Percentiles rank a stretch among this genome's conserved stretches.
These are phyloP conservation scores for Tinamus major DNA, from an alignment of 2,797 vertebrate genomes.

Conservation along the genomic window DNA sequence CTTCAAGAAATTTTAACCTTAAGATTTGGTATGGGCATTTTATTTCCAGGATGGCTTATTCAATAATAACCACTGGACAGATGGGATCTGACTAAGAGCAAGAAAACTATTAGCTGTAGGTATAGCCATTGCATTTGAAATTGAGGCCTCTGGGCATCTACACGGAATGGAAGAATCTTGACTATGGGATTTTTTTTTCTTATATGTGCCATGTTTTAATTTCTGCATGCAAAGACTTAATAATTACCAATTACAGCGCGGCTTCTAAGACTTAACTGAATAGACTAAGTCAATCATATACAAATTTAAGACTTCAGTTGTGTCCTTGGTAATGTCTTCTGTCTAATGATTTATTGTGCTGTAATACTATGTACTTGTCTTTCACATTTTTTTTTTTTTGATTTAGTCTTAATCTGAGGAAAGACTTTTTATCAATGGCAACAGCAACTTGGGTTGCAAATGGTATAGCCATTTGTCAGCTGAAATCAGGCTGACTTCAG, in stretches of 20 bases:
- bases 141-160: neutral
- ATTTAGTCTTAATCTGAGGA: neutral
- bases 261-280: neutral
- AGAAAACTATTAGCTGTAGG: constrained; percentile 19
- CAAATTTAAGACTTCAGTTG: neutral
- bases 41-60: neutral
- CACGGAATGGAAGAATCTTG: neutral
- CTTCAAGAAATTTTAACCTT: neutral
- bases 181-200: neutral
- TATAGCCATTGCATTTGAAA: neutral
- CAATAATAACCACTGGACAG: neutral
- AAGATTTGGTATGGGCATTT: neutral
- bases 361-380: neutral
- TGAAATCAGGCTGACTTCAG: neutral
- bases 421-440: rapidly evolving
- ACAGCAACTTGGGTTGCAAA: neutral
- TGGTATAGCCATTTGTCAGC: rapidly evolving
- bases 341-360: neutral
- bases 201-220: neutral
- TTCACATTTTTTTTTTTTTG: neutral
- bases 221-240: neutral
- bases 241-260: neutral
- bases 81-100: constrained; percentile 43
- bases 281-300: neutral
- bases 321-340: neutral